Evolutionary conservation across 1,140 invertebrate species (phyloP).

Genomic region (Augochlora pura): DNA sequence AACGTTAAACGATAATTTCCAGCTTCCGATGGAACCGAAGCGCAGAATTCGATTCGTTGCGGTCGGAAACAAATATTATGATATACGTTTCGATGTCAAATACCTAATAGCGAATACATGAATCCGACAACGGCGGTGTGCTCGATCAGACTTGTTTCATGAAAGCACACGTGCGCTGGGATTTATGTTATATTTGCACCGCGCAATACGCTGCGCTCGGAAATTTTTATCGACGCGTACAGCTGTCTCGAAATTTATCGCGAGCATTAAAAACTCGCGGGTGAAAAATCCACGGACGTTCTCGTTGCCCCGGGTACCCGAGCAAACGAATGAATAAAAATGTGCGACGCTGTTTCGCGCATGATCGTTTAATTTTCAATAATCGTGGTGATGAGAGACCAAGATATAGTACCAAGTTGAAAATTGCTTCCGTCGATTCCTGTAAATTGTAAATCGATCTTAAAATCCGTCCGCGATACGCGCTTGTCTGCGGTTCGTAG

Average conservation of each 20-base stretch:
- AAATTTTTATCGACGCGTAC: background rate
- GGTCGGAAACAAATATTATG: too few relatives aligned
- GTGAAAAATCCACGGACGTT: constrained; percentile 2
- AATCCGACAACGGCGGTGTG: too few relatives aligned
- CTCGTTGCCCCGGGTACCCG: constrained; percentile 13
- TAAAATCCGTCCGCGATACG: constrained; percentile 15
- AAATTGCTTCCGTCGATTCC: too few relatives aligned
- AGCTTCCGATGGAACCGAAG: too few relatives aligned
- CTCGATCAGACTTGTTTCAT: background rate
- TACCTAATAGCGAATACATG: too few relatives aligned
- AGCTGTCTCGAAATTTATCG: constrained; percentile 20
- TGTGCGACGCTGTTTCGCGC: too few relatives aligned
- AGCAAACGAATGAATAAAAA: constrained; percentile 14
- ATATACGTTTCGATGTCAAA: too few relatives aligned
- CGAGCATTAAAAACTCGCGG: constrained; percentile 13
- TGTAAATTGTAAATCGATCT: constrained; percentile 16
- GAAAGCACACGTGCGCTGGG: background rate
- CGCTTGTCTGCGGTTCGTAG: background rate
- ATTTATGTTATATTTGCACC: background rate
- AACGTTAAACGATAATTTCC: too few relatives aligned
- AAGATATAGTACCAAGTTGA: too few relatives aligned
- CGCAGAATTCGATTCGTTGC: too few relatives aligned
- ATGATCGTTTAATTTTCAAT: too few relatives aligned
- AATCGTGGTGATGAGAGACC: too few relatives aligned
- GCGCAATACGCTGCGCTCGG: background rate